Percentiles rank a stretch among this genome's conserved stretches.
phyloP scores from a whole-genome alignment of 2,113 vertebrate species.

The Caranx melampygus region DNA sequence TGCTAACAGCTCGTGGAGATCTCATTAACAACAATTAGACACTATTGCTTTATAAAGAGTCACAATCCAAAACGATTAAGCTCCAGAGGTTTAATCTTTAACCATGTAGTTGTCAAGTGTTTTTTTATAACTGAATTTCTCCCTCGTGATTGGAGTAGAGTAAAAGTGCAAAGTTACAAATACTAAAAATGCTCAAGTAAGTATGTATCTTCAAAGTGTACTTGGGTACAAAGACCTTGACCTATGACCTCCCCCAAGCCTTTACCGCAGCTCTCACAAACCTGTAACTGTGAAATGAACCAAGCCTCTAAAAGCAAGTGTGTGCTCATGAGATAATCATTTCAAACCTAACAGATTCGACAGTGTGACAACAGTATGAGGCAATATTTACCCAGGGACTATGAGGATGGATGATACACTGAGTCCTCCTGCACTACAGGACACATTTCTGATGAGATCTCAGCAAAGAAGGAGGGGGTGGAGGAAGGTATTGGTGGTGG shows the following conservation, averaged over 20 bases:
- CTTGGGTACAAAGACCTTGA: background rate
- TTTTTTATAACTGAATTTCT: background rate
- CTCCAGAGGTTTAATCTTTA: background rate
- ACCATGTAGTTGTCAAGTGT: background rate
- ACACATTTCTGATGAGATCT: slow-evolving; percentile 50
- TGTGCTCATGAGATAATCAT: background rate
- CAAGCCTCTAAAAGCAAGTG: background rate
- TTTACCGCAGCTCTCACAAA: background rate
- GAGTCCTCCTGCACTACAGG: slow-evolving; percentile 15
- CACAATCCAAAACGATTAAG: background rate
- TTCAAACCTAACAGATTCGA: background rate
- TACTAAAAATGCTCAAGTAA: background rate
- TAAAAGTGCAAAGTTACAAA: background rate
- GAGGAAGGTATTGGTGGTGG: slow-evolving; percentile 30
- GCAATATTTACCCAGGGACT: slow-evolving; percentile 2
- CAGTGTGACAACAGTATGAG: slow-evolving; percentile 15
- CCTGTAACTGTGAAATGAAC: background rate
- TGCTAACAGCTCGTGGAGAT: background rate
- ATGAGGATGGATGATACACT: slow-evolving; percentile 21
- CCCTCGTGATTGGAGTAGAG: background rate
- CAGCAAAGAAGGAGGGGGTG: slow-evolving; percentile 9
- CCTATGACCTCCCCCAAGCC: background rate
- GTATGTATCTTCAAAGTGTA: too few relatives aligned
- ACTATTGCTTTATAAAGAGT: background rate
- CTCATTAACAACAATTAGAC: background rate